phyloP scores from a whole-genome alignment of 2,888 invertebrate species.

The Lordiphosa andalusiaca region DNA sequence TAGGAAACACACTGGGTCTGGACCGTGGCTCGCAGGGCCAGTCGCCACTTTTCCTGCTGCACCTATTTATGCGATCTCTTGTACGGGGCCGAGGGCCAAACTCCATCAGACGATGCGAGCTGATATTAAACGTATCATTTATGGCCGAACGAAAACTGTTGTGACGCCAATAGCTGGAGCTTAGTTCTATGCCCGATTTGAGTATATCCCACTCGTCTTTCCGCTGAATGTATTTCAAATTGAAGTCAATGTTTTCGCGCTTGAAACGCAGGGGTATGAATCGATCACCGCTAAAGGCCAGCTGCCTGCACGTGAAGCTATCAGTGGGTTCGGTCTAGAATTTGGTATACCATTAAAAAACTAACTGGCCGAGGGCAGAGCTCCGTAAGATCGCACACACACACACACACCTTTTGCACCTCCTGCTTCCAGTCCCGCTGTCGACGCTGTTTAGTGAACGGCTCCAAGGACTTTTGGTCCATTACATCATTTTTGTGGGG shows the following conservation, averaged over 20 bases:
- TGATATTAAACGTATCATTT: conserved; percentile 54
- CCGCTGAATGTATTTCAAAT: conserved; percentile 52
- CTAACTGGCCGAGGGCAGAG: not conserved
- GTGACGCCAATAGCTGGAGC: conserved; percentile 62
- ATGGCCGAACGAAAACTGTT: conserved; percentile 56
- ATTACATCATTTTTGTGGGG: conserved; percentile 26
- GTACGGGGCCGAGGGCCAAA: conserved; percentile 40
- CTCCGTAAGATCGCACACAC: no score
- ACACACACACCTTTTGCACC: conserved; percentile 36
- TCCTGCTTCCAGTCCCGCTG: conserved; percentile 46
- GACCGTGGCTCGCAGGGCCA: conserved; percentile 77
- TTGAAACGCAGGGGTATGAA: conserved; percentile 77
- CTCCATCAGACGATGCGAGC: conserved; percentile 56
- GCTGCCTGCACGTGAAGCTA: not conserved
- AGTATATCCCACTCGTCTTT: conserved; percentile 62
- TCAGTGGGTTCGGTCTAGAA: conserved; percentile 25
- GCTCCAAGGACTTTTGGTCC: conserved; percentile 28
- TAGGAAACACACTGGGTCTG: conserved; percentile 68
- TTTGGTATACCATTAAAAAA: not conserved
- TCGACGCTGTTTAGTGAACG: conserved; percentile 52
- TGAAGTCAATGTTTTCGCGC: conserved; percentile 41
- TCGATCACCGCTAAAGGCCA: conserved; percentile 68
- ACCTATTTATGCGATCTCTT: not conserved
- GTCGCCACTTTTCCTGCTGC: conserved; percentile 52
- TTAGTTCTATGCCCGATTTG: conserved; percentile 26